Conservation (phyloP, 2,888 invertebrate species). For the Leptura quadrifasciata region DNA sequence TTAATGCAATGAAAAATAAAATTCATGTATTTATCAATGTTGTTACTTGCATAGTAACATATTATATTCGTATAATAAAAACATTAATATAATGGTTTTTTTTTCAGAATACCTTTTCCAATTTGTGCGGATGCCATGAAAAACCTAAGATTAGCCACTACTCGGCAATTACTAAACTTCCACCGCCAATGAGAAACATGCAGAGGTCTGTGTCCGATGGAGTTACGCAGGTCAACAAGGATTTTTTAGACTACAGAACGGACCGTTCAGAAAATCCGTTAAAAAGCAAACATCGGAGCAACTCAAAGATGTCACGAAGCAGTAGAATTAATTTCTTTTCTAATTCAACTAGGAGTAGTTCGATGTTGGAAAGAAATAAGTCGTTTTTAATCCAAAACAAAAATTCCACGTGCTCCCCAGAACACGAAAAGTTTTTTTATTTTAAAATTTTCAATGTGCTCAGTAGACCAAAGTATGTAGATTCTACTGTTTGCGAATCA, state of each 20-base stretch:
- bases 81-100: slow-evolving; percentile 38
- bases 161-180: slow-evolving; percentile 50
- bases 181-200: slow-evolving; percentile 48
- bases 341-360: slow-evolving; percentile 70
- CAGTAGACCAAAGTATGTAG: slow-evolving; percentile 5
- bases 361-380: slow-evolving; percentile 60
- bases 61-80: not conserved
- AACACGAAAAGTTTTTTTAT: slow-evolving; percentile 2
- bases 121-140: slow-evolving; percentile 55
- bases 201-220: slow-evolving; percentile 61
- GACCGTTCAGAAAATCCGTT: slow-evolving; percentile 1
- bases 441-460: slow-evolving; percentile 6
- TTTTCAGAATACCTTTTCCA: slow-evolving; percentile 62
- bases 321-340: slow-evolving; percentile 62
- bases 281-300: slow-evolving; percentile 10
- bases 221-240: slow-evolving; percentile 48
- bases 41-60: no score
- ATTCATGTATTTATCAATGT: no score
- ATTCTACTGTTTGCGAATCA: not conserved
- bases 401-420: not conserved
- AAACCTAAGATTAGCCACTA: slow-evolving; percentile 50
- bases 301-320: slow-evolving; percentile 67
- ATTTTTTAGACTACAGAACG: slow-evolving; percentile 30
- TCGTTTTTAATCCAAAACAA: slow-evolving; percentile 13
- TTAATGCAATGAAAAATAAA: no score